Conservation (phyloP, 1,140 invertebrate species). For the Temnothorax curvispinosus region DNA sequence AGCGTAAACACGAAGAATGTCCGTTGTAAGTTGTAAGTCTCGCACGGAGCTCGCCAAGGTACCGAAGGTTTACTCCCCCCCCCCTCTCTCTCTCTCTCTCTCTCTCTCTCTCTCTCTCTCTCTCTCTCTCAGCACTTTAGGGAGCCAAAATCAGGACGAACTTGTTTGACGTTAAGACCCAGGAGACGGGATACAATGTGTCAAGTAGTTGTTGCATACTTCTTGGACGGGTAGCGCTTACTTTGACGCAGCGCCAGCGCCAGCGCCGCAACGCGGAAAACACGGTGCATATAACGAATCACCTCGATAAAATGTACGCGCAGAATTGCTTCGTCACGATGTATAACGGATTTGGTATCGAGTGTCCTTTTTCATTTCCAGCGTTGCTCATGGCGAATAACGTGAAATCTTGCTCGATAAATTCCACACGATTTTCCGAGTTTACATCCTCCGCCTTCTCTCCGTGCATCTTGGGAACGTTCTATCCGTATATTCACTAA, state of each 20-base stretch:
- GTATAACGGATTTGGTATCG: background rate
- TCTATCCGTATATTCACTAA: conserved; percentile 8
- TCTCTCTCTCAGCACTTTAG: background rate
- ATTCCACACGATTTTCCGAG: conserved; percentile 9
- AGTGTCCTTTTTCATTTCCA: background rate
- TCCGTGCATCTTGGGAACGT: background rate
- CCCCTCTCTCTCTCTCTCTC: background rate
- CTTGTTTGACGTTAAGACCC: conserved; percentile 25
- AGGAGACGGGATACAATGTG: conserved; percentile 16
- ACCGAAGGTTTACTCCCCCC: background rate
- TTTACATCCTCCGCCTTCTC: conserved; percentile 2
- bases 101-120: conserved; percentile 17
- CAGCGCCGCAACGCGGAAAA: background rate
- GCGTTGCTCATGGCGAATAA: conserved; percentile 36
- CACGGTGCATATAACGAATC: background rate
- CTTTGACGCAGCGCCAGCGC: background rate
- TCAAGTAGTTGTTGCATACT: conserved; percentile 45
- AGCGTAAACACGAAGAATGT: conserved; percentile 1
- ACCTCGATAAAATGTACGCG: conserved; percentile 28
- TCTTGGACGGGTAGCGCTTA: conserved; percentile 7
- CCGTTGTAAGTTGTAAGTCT: conserved; percentile 14
- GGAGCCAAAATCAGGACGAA: conserved; percentile 30
- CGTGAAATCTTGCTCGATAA: conserved; percentile 25
- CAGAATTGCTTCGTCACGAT: background rate
- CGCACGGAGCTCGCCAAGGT: background rate